Base-by-base conservation (phyloP, 1,140 invertebrate genomes). In the Apis cerana region DNA sequence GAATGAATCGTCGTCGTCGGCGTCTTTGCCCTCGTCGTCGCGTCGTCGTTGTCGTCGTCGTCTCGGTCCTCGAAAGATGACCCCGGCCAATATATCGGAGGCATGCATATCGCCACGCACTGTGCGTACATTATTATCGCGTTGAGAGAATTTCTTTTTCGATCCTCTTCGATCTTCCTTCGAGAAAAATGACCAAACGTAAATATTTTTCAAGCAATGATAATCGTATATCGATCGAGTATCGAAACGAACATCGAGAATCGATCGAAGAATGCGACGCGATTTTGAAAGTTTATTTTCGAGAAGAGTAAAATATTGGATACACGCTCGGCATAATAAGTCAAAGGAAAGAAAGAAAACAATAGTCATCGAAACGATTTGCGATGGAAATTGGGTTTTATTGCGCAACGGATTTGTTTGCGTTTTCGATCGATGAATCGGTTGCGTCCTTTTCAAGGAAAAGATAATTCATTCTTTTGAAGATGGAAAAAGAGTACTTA, bases 401-500 rank as follows among this genome's bases (percentile, higher is more conserved):
- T 43, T 7, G 33, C 85, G 89, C 87, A 89, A 80, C 72, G 23
- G 72, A 64, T 64, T 8, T 13, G 23, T 8, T 8, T n/a, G 48
- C 61, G 56, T 71, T 74, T 52, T 12, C 48, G 67, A 54, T 61
- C 71, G 61, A 23, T 56, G 72, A 65, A 54, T 75, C 85, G 83
- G 65, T 67, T 76, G 61, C 80, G 86, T 88, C 86, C 85, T 89
- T 90, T 87, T 64, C 87, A 72, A 84, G 87, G 87, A 89, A 85
- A 43, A 88, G 84, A 68, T 77, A 80, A 86, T 52, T 84, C 61
- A 65, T 82, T 71, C 58, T n/a, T 43, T 27, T 19, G 64, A 65
- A 71, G 43, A 61, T 79, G 82, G 69, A 52, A 64, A 74, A 74
- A 82, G 80, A 75, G 80, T 68, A 19, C 27, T 12, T 50, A 82